Evolutionary conservation across 1,140 invertebrate species (phyloP).

Genomic region (Melipona quadrifasciata): DNA sequence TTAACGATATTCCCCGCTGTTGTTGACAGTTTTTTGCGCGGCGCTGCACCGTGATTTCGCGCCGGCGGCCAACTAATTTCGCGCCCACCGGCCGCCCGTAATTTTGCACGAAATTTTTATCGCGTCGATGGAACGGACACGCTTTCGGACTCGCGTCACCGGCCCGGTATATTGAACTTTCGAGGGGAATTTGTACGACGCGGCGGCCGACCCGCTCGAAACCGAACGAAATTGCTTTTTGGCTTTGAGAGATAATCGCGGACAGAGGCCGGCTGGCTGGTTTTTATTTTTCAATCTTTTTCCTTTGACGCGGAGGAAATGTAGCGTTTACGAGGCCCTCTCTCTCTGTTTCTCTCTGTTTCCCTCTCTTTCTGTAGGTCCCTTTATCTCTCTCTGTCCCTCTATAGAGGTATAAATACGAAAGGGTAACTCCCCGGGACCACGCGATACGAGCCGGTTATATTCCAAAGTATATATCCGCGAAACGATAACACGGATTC

Average conservation of each 20-base stretch:
- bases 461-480: slow-evolving; percentile 34
- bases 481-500: slow-evolving; percentile 51
- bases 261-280: neutral
- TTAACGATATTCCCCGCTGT: slow-evolving; percentile 54
- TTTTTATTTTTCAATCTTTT: slow-evolving; percentile 2
- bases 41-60: neutral
- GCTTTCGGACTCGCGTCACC: neutral
- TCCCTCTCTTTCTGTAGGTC: no score
- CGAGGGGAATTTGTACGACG: slow-evolving; percentile 23
- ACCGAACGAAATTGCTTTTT: slow-evolving; percentile 24
- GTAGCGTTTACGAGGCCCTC: neutral
- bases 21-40: slow-evolving; percentile 51
- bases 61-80: slow-evolving; percentile 18
- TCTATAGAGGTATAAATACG: neutral
- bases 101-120: slow-evolving; percentile 46
- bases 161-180: slow-evolving; percentile 7
- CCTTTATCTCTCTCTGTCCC: neutral
- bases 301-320: slow-evolving; percentile 8
- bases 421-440: neutral
- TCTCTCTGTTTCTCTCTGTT: no score
- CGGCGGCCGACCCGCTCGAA: neutral
- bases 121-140: slow-evolving; percentile 3
- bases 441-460: slow-evolving; percentile 13
- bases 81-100: neutral
- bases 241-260: slow-evolving; percentile 18